phyloP scores from a whole-genome alignment of 2,113 vertebrate species.

The Thunnus thynnus region DNA sequence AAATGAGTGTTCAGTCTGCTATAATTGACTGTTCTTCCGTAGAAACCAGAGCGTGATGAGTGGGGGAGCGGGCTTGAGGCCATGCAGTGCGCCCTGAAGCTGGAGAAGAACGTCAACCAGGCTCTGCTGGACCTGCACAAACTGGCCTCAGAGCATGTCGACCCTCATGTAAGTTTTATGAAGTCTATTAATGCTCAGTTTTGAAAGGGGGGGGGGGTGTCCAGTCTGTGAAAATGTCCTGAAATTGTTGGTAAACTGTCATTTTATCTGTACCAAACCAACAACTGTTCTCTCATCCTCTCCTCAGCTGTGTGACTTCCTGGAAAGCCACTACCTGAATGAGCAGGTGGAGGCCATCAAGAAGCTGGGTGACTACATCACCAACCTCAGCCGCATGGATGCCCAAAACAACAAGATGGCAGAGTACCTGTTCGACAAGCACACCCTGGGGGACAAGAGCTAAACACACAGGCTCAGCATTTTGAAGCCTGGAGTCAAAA shows the following conservation, averaged over 20 bases:
- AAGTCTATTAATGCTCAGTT: too few species aligned
- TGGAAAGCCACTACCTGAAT: constrained; percentile 94
- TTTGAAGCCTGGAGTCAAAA: not conserved
- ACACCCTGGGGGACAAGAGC: constrained; percentile 87
- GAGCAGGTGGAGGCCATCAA: constrained; percentile 97
- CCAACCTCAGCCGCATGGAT: constrained; percentile 85
- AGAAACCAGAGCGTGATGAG: constrained; percentile 82
- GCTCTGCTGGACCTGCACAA: constrained; percentile 89
- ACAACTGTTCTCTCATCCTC: not conserved
- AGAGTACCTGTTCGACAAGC: constrained; percentile 98
- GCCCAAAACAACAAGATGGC: constrained; percentile 89
- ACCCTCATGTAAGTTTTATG: constrained; percentile 86
- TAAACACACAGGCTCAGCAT: constrained; percentile 48
- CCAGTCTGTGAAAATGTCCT: not conserved
- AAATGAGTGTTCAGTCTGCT: not conserved
- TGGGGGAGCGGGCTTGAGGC: constrained; percentile 88
- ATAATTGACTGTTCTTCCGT: not conserved
- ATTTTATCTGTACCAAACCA: not conserved
- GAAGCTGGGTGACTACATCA: constrained; percentile 89
- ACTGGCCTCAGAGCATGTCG: constrained; percentile 77
- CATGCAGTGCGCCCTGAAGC: constrained; percentile 86
- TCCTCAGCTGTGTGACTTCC: constrained; percentile 88
- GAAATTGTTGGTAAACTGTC: too few species aligned
- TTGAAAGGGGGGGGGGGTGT: too few species aligned
- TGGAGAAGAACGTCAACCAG: constrained; percentile 90